Conservation (phyloP, 2,797 vertebrate genomes). For the Onychomys arenicola region DNA sequence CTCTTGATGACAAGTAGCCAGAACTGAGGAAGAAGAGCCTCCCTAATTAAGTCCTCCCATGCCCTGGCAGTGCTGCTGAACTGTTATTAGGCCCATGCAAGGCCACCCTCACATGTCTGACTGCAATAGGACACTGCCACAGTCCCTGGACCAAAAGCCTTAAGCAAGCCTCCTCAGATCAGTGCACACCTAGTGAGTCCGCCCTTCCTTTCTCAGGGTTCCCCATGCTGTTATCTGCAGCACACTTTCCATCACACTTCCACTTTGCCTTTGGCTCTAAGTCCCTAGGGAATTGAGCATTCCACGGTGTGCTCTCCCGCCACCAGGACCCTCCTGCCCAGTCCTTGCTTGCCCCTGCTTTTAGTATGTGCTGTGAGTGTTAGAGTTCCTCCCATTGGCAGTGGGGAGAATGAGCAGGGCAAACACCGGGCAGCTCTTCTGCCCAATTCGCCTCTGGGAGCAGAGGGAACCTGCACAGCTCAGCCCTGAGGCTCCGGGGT, state of each 20-base stretch:
- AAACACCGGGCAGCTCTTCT: constrained; percentile 80
- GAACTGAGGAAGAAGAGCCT: neutral
- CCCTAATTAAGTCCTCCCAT: neutral
- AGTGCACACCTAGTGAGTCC: neutral
- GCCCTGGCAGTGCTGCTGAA: neutral
- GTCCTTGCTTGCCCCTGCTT: neutral
- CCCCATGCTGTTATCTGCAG: neutral
- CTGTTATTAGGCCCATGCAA: neutral
- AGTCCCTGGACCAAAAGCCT: neutral
- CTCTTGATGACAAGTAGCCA: neutral
- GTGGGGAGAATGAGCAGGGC: constrained; percentile 77
- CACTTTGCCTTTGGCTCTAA: neutral
- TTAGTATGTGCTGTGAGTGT: constrained; percentile 61
- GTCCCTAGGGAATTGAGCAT: no score
- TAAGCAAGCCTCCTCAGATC: accelerated
- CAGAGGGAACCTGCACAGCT: constrained; percentile 75
- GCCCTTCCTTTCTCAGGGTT: neutral
- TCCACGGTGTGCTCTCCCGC: neutral
- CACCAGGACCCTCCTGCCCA: neutral
- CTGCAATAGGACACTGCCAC: neutral
- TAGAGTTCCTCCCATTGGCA: constrained; percentile 79
- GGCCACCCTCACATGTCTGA: neutral
- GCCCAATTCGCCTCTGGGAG: constrained; percentile 67
- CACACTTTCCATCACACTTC: no score
- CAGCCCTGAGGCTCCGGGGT: no score